These are phyloP conservation scores for Pluvialis apricaria DNA, from an alignment of 2,113 vertebrate species.

Conservation along the genomic window DNA sequence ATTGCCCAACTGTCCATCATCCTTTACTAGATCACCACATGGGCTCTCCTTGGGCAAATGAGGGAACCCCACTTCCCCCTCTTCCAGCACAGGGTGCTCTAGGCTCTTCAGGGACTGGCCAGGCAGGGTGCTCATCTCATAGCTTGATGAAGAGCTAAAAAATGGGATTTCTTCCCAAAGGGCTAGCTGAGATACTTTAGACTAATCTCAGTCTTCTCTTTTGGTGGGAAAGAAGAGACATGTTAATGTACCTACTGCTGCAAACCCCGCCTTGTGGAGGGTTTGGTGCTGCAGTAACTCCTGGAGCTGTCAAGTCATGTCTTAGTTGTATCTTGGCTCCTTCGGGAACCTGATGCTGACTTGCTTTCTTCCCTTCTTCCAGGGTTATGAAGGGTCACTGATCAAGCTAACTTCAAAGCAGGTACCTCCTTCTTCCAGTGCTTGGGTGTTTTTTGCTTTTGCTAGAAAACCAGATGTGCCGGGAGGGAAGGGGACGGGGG, in stretches of 20 bases:
- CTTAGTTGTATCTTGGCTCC: not conserved
- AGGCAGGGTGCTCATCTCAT: not conserved
- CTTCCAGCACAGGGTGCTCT: not conserved
- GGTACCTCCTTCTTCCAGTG: conserved; percentile 72
- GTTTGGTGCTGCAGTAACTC: not conserved
- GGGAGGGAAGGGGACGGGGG: not conserved
- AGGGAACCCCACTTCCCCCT: not conserved
- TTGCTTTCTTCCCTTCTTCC: conserved; percentile 54
- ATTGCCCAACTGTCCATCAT: not conserved
- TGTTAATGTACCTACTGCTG: not conserved
- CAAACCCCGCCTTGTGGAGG: not conserved
- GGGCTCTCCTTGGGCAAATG: not conserved
- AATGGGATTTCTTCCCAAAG: not conserved
- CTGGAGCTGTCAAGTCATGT: rapidly evolving
- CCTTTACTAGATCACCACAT: not conserved
- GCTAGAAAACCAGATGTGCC: not conserved
- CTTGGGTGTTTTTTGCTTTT: not conserved
- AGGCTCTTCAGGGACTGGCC: not conserved
- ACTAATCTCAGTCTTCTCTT: not conserved
- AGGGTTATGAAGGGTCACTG: conserved; percentile 99
- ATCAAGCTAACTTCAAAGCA: conserved; percentile 99
- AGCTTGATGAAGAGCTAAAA: not conserved
- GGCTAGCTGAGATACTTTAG: not conserved
- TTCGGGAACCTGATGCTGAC: not conserved
- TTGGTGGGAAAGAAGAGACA: not conserved